Conservation (phyloP, 1,140 invertebrate species). For the Psilanteris sp. region DNA sequence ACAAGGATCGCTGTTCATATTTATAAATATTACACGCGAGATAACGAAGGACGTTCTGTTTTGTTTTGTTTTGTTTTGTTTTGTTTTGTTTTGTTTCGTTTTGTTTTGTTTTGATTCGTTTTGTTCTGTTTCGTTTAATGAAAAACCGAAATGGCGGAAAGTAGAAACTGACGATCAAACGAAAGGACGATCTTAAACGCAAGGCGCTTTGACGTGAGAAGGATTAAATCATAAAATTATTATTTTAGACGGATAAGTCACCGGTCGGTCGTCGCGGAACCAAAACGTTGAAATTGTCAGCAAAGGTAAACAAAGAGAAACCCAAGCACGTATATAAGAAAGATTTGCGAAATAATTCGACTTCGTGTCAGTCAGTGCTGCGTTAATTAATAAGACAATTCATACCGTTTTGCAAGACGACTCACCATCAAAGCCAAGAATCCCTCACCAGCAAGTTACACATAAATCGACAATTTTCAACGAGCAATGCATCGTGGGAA, state of each 20-base stretch:
- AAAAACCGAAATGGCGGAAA: not conserved
- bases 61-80: too few species aligned
- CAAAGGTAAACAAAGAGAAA: constrained; percentile 34
- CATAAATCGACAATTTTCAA: constrained; percentile 65
- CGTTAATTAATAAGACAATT: constrained; percentile 57
- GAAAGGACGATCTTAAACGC: too few species aligned
- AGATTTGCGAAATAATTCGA: constrained; percentile 30
- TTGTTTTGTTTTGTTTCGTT: too few species aligned
- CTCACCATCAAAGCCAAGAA: constrained; percentile 66
- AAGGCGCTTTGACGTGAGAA: too few species aligned
- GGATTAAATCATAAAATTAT: constrained; percentile 17
- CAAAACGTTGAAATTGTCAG: constrained; percentile 19
- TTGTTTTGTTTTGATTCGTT: too few species aligned
- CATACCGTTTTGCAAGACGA: constrained; percentile 62
- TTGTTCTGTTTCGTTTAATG: too few species aligned
- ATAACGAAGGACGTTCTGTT: too few species aligned
- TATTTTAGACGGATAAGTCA: not conserved
- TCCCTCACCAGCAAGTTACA: constrained; percentile 64
- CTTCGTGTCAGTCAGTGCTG: constrained; percentile 44
- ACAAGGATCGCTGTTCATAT: too few species aligned
- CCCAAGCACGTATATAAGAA: constrained; percentile 39
- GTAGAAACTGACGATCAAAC: too few species aligned
- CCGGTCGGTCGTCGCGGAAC: constrained; percentile 1
- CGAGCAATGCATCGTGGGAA: constrained; percentile 64
- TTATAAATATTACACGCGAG: too few species aligned